A percentile compares a stretch with the other conserved stretches of the same genome.
These are phyloP conservation scores for Argyrosomus regius DNA, from an alignment of 2,797 vertebrate species.

Conservation along the genomic window DNA sequence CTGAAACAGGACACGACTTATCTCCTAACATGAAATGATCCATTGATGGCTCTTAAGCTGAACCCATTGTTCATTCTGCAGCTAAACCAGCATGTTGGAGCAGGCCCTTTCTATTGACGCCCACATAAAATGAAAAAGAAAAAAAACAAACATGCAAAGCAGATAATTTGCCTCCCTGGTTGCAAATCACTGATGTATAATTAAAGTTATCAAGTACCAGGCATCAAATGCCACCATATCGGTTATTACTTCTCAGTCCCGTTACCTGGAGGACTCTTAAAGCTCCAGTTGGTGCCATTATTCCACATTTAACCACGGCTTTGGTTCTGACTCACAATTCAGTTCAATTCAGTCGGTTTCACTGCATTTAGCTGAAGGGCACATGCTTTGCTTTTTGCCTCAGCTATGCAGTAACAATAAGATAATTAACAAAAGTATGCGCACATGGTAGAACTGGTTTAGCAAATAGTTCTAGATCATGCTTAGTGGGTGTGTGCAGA, in stretches of 20 bases:
- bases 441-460: slow-evolving; percentile 2
- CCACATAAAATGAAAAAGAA: background rate
- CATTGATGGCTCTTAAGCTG: background rate
- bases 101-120: slow-evolving; percentile 9
- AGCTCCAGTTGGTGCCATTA: slow-evolving; percentile 9
- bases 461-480: background rate
- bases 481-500: background rate
- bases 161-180: background rate
- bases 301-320: background rate
- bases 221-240: background rate
- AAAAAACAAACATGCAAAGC: background rate
- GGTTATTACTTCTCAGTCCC: background rate
- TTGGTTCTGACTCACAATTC: slow-evolving; percentile 10
- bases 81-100: background rate
- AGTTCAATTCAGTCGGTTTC: background rate
- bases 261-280: slow-evolving; percentile 18
- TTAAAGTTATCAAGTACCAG: slow-evolving; percentile 23
- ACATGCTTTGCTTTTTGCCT: background rate
- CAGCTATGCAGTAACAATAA: background rate
- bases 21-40: background rate
- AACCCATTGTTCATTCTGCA: slow-evolving; percentile 6
- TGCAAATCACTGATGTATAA: slow-evolving; percentile 17
- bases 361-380: slow-evolving; percentile 3
- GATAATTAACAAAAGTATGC: background rate
- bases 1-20: background rate